phyloP scores from a whole-genome alignment of 35 echinoderm and acorn worm species.

The Diadema setosum region DNA sequence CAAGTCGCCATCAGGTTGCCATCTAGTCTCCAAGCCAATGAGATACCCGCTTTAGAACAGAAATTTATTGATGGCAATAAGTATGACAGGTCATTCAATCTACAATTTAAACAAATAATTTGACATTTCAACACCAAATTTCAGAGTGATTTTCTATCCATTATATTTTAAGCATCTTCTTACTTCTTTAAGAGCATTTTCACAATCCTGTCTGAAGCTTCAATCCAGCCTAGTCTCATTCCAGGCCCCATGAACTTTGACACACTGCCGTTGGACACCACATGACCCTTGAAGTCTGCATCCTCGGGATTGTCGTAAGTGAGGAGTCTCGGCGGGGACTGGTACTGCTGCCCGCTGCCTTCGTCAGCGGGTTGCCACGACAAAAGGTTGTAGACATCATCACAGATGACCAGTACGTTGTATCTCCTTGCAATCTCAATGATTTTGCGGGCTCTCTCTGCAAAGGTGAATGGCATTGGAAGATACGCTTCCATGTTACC shows the following conservation, averaged over 20 bases:
- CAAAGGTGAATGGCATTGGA: too few relatives aligned
- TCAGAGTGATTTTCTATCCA: too few relatives aligned
- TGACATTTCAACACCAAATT: too few relatives aligned
- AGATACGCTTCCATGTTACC: too few relatives aligned
- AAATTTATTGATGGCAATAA: too few relatives aligned
- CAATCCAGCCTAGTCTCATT: conserved; percentile 70
- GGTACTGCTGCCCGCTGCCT: background rate
- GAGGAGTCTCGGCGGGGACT: conserved; percentile 41
- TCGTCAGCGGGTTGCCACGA: conserved; percentile 35
- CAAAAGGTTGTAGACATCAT: conserved; percentile 79
- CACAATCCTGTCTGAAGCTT: conserved; percentile 35
- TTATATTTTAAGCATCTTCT: too few relatives aligned
- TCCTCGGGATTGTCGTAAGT: conserved; percentile 63
- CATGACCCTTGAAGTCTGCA: conserved; percentile 65
- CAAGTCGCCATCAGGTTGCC: too few relatives aligned
- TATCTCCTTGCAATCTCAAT: conserved; percentile 66
- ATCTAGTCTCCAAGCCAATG: too few relatives aligned
- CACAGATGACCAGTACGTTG: conserved; percentile 60
- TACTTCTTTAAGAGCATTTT: conserved; percentile 36
- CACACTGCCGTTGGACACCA: conserved; percentile 76
- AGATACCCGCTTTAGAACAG: too few relatives aligned
- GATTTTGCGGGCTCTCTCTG: conserved; percentile 52
- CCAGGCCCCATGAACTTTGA: conserved; percentile 83
- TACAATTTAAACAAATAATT: too few relatives aligned
- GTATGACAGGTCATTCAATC: too few relatives aligned